Evolutionary conservation across 2,113 vertebrate genomes (phyloP), one percentile per base, ranked within the genome.

Genomic region (Spea multiplicata): DNA sequence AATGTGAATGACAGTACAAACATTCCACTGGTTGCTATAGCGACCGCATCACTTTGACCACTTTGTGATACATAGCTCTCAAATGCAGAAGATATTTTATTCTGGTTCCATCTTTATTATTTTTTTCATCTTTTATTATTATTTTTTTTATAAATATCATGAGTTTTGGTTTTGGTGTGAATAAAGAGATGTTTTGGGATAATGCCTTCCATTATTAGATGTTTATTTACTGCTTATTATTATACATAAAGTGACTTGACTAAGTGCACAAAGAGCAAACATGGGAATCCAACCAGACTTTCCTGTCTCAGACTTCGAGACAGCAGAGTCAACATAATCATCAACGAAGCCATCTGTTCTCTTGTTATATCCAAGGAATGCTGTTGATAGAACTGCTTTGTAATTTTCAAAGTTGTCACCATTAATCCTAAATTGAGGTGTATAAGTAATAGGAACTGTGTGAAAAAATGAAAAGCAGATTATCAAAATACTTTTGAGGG

Each of bases 191-290:
- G 10, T 13, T 59, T 59, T 59, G 14, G 55, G 55, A 59, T 59
- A 13, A 4, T 13, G 55, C 10, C 10, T 59, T 13, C 14, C 55
- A 59, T 59, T 59, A 59, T 59, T 59, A 59, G 55, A 59, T 59
- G 55, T 13, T 30, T 59, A 59, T 59, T 59, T 59, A 13, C 9
- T 13, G 14, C 55, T 59, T 13, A 59, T 59, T 13, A 59, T 59
- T 59, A 59, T 59, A 59, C 55, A 59, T 59, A 59, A 59, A 59
- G 55, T 59, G 55, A 59, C 14, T 59, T 59, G 55, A 59, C 55
- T 59, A 59, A 13, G 55, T 59, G 10, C 55, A 59, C 55, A 59
- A 13, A 59, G 55, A 13, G 55, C 55, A 59, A 59, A 59, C 55
- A 59, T 59, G 55, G 55, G 55, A 59, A 59, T 59, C 55, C 6